Evolutionary conservation across 2,888 invertebrate genomes (phyloP).

Genomic region (Pseudococcus viburni): DNA sequence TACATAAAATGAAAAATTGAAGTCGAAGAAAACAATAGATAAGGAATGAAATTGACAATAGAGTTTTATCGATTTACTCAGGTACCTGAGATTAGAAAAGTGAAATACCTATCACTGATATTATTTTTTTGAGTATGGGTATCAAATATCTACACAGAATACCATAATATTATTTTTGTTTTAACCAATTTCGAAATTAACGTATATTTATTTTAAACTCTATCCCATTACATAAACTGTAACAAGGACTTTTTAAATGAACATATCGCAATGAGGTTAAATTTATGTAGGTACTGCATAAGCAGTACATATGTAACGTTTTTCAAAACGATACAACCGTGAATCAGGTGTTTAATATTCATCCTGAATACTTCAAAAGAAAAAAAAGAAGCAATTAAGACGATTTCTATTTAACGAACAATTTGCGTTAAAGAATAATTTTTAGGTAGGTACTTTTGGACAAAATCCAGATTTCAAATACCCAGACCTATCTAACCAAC

Average conservation of each 20-base stretch:
- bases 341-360: slow-evolving; percentile 14
- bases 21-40: too few relatives aligned
- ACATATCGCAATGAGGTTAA: background rate
- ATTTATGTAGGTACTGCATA: background rate
- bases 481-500: background rate
- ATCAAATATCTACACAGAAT: too few relatives aligned
- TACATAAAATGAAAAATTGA: too few relatives aligned
- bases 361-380: background rate
- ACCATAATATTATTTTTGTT: too few relatives aligned
- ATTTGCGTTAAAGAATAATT: too few relatives aligned
- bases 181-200: too few relatives aligned
- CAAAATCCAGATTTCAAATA: background rate
- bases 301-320: background rate
- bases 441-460: background rate
- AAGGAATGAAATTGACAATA: too few relatives aligned
- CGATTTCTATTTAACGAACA: background rate
- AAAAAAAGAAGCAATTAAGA: slow-evolving; percentile 14
- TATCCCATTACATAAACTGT: background rate
- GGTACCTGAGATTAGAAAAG: too few relatives aligned
- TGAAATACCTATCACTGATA: too few relatives aligned
- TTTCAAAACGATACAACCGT: background rate
- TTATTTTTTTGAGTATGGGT: too few relatives aligned
- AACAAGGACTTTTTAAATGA: slow-evolving; percentile 1
- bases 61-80: too few relatives aligned
- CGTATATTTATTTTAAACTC: background rate